Base-by-base conservation (phyloP, 92 coral and sea anemone genomes). In the Bergia puertoricense region DNA sequence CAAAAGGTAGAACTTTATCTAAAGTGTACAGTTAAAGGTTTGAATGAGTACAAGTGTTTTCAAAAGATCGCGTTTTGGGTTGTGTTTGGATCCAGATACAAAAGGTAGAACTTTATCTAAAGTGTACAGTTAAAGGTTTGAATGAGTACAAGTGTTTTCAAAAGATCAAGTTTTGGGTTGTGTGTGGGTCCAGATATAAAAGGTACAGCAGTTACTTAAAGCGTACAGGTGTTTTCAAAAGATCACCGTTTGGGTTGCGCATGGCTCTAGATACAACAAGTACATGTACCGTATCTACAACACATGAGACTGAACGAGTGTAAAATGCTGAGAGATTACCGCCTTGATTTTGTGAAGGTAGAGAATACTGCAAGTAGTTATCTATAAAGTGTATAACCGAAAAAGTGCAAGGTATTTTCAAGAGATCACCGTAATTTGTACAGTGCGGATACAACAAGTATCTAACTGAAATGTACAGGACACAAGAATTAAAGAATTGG, bases 71-170 rank as follows among this genome's bases (percentile, higher is more conserved):
- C 30, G 30, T 30, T 4, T 8, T 48, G 8, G 3, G 96, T 95
- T 39, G 98, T 93, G 89, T 96, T 98, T 20, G 98, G 98, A 88
- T 96, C 98, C 79, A 96, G 90, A 76, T 96, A 96, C 77, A 96
- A 62, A 57, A 96, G 88, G 77, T 92, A 93, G 76, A 30, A 30
- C 30, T 30, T 85, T 89, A 10, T 88, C 91, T 89, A 73, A n/a
- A 68, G 67, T 8, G 8, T 48, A 48, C 54, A 48, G 54, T 30
- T 30, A 30, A 30, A 30, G 30, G 4, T 4, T 8, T 48, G 8
- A 48, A 8, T 48, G 54, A 48, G 54, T 48, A 48, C 54, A 8
- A 10, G 65, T 56, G 0, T 9, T 56, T 46, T 46, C 1, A 46
- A 30, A 46, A 8, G 50, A 2, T 46, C 8, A 3, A 6, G 6